Conservation (phyloP, 2,113 vertebrate genomes). For the Ciconia maguari region DNA sequence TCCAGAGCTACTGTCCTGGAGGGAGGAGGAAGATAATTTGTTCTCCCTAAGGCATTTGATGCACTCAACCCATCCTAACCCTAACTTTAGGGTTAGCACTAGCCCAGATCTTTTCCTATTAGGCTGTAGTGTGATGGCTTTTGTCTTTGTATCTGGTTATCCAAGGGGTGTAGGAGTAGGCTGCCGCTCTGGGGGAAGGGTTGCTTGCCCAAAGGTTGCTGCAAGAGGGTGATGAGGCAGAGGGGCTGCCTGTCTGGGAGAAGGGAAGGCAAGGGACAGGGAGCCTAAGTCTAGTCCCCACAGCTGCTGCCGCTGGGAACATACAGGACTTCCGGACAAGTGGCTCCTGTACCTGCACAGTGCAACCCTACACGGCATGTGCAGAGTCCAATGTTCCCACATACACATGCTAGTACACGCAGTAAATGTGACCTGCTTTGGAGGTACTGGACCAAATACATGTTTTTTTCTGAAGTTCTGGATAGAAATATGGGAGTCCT, state of each 20-base stretch:
- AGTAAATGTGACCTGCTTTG: neutral
- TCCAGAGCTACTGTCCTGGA: neutral
- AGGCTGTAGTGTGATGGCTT: neutral
- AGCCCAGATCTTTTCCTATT: neutral
- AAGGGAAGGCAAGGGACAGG: neutral
- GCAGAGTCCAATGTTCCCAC: accelerated
- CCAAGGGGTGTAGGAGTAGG: neutral
- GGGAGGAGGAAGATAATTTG: neutral
- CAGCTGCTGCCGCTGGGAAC: neutral
- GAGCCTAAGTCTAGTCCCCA: neutral
- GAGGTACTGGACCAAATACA: neutral
- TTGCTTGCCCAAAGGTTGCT: neutral
- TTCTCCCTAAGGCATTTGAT: neutral
- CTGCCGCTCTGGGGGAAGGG: neutral
- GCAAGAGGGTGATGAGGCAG: neutral
- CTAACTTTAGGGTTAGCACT: neutral
- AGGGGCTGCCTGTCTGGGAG: neutral
- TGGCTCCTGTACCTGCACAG: neutral
- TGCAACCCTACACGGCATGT: neutral
- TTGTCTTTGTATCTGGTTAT: neutral
- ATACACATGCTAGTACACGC: accelerated
- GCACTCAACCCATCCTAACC: neutral
- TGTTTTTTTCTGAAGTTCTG: neutral
- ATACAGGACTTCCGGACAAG: neutral
- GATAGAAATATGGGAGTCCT: neutral